These are phyloP conservation scores for Toxostoma redivivum DNA, from an alignment of 2,113 vertebrate species.

Conservation along the genomic window DNA sequence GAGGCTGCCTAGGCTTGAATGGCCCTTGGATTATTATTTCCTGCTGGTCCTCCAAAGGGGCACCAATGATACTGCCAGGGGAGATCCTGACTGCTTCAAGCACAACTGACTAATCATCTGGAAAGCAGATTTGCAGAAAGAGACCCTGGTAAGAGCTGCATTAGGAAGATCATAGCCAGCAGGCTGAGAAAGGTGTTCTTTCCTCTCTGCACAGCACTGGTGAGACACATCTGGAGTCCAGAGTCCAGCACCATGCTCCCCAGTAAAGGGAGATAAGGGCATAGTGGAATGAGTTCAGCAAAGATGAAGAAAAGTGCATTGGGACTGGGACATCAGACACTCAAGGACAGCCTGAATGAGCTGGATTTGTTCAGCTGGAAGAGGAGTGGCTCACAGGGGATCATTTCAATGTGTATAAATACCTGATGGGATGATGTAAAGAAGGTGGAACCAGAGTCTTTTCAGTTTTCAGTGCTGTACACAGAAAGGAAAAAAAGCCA, in stretches of 20 bases:
- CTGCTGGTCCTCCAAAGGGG: not conserved
- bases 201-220: not conserved
- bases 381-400: not conserved
- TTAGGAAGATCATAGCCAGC: not conserved
- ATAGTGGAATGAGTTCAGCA: not conserved
- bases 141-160: not conserved
- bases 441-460: not conserved
- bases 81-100: not conserved
- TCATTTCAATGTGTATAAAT: not conserved
- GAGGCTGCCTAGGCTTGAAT: not conserved
- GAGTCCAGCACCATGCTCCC: not conserved
- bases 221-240: not conserved
- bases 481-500: not conserved
- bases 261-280: not conserved
- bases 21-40: not conserved
- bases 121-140: not conserved
- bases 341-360: not conserved
- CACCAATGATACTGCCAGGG: not conserved
- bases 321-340: not conserved
- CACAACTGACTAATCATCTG: not conserved
- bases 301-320: not conserved
- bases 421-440: not conserved
- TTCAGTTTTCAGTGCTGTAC: not conserved
- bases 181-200: not conserved
- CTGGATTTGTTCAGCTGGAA: not conserved